These are phyloP conservation scores for Epizoanthus fatuus DNA, from an alignment of 92 coral and sea anemone species.

Conservation along the genomic window DNA sequence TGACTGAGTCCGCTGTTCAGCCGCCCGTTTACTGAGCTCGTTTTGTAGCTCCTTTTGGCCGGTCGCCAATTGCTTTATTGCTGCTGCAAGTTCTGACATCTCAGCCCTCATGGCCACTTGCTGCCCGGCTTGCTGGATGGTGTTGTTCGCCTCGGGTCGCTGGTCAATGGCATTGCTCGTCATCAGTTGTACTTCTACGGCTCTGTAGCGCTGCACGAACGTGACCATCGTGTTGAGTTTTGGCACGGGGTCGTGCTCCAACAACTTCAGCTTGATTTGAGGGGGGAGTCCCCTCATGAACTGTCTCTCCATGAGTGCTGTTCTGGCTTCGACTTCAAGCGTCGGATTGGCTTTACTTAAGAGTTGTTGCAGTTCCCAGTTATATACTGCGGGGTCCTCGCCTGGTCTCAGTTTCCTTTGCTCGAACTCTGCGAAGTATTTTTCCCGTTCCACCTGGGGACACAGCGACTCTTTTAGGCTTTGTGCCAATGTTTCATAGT, in stretches of 20 bases:
- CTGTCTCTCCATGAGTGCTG: conserved; percentile 44
- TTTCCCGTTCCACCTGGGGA: not conserved
- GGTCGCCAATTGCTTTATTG: conserved; percentile 13
- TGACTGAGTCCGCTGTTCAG: not conserved
- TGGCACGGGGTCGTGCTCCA: conserved; percentile 58
- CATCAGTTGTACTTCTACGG: conserved; percentile 10
- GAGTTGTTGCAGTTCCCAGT: conserved; percentile 50
- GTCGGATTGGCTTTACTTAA: conserved; percentile 53
- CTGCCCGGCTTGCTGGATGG: not conserved
- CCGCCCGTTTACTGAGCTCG: conserved; percentile 3
- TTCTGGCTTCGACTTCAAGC: conserved; percentile 35
- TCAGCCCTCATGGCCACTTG: conserved; percentile 18
- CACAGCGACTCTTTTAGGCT: conserved; percentile 4
- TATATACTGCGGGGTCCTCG: conserved; percentile 41
- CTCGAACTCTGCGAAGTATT: conserved; percentile 19
- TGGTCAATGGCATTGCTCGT: conserved; percentile 2
- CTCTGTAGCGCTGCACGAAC: conserved; percentile 47
- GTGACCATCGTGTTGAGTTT: conserved; percentile 35
- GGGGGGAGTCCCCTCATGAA: conserved; percentile 46
- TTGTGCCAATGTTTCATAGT: not conserved
- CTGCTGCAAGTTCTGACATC: conserved; percentile 2
- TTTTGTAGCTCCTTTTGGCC: not conserved
- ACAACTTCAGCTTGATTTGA: conserved; percentile 40
- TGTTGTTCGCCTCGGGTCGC: not conserved
- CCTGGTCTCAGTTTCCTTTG: conserved; percentile 1